Evolutionary conservation across 1,140 invertebrate species (phyloP), one percentile per base, ranked within the genome.

Genomic region (Megathymus violae): DNA sequence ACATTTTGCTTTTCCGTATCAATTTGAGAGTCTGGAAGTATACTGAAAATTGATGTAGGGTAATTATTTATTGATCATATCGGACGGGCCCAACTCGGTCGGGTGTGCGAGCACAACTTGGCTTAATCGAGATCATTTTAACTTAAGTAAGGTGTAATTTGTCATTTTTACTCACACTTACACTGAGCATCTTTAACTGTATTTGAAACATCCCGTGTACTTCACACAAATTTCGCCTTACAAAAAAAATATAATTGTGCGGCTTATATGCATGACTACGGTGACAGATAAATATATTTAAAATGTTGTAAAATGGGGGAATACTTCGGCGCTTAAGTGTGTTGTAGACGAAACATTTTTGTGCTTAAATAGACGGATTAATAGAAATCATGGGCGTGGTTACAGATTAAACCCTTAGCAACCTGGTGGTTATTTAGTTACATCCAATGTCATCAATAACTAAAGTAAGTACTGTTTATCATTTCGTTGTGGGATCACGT

Each of bases 181-280:
- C n/a, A n/a, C n/a, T n/a, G n/a, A n/a, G n/a, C n/a, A n/a, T n/a
- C n/a, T n/a, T n/a, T n/a, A n/a, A n/a, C n/a, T n/a, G n/a, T n/a
- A n/a, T n/a, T n/a, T n/a, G n/a, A n/a, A n/a, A n/a, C n/a, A n/a
- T n/a, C n/a, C n/a, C n/a, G n/a, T n/a, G n/a, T n/a, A n/a, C n/a
- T n/a, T n/a, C n/a, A 43, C 25, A 61, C 47, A 59, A 65, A 40
- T 66, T 74, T 59, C 73, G 63, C 54, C 69, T 67, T 47, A 52
- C 51, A 52, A 46, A 27, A n/a, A n/a, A n/a, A n/a, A n/a, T n/a
- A 40, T 11, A 54, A 73, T 67, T 66, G 61, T 64, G 64, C 72
- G 64, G 82, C 78, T 80, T 81, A n/a, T 71, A 74, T 88, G 85
- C 85, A 88, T 88, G 85, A 78, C 75, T 60, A n/a, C 71, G 83